A percentile compares a stretch with the other conserved stretches of the same genome.
Evolutionary conservation across 23 tunicate species (phyloP).

Genomic region (Trididemnum clinides): DNA sequence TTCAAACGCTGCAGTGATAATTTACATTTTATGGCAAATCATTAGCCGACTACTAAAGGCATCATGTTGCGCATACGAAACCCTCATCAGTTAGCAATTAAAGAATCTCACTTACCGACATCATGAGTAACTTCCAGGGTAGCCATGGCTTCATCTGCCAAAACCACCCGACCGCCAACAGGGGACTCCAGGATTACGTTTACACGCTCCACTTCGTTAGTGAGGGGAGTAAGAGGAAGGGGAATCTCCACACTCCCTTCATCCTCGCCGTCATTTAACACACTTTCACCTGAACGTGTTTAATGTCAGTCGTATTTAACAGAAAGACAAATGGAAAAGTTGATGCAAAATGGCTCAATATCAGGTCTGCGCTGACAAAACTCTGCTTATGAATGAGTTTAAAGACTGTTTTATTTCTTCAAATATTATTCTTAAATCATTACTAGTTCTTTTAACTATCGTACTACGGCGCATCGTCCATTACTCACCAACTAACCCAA

Average conservation of each 20-base stretch:
- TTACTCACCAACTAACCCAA: conserved; percentile 62
- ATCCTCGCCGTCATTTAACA: conserved; percentile 66
- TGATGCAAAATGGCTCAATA: too few relatives aligned
- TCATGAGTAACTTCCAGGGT: conserved; percentile 66
- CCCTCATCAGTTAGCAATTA: too few relatives aligned
- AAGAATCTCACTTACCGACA: conserved; percentile 74
- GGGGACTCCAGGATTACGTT: conserved; percentile 81
- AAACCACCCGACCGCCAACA: conserved; percentile 59
- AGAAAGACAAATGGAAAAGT: too few relatives aligned
- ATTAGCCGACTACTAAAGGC: too few relatives aligned
- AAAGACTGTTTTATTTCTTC: too few relatives aligned
- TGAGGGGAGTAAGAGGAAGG: conserved; percentile 81
- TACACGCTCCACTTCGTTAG: conserved; percentile 59
- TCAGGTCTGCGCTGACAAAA: background rate
- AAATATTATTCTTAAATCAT: too few relatives aligned
- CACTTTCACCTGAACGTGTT: conserved; percentile 67
- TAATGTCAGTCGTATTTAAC: too few relatives aligned
- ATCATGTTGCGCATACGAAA: too few relatives aligned
- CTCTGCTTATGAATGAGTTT: background rate
- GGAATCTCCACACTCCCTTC: conserved; percentile 69
- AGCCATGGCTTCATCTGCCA: conserved; percentile 65
- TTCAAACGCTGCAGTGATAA: too few relatives aligned
- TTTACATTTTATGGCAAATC: too few relatives aligned
- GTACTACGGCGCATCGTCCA: too few relatives aligned
- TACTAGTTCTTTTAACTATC: too few relatives aligned